Evolutionary conservation across 2,797 vertebrate species (phyloP).

Genomic region (Momotus momota): DNA sequence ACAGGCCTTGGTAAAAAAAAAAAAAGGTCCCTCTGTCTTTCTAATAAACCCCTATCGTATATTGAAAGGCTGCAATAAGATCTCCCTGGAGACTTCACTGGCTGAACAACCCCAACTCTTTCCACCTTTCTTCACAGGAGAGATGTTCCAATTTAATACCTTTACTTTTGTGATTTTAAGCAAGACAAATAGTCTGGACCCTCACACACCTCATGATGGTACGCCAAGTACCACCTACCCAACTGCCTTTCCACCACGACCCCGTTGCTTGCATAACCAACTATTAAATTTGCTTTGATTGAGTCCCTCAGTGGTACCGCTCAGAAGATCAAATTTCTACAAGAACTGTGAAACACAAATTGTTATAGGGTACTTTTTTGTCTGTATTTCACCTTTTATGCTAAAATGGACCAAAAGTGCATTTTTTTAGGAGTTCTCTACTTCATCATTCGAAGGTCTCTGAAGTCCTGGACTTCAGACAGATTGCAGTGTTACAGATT

Average conservation of each 20-base stretch:
- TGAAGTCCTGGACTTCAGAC: not conserved
- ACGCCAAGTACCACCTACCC: not conserved
- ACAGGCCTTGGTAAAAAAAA: not conserved
- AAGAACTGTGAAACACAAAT: not conserved
- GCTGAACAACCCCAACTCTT: not conserved
- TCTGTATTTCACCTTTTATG: not conserved
- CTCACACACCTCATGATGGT: not conserved
- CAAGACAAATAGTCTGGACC: not conserved
- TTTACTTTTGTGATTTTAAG: not conserved
- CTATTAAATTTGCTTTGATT: not conserved
- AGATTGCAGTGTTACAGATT: not conserved
- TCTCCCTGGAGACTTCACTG: not conserved
- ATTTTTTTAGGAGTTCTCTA: not conserved
- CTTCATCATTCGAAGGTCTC: rapidly evolving
- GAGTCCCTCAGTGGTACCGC: not conserved
- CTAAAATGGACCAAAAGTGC: not conserved
- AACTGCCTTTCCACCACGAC: not conserved
- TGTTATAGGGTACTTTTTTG: not conserved
- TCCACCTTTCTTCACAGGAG: not conserved
- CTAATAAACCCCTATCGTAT: not conserved
- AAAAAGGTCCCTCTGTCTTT: not conserved
- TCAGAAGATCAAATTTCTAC: not conserved
- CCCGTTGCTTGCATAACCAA: not conserved
- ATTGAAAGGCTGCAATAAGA: not conserved
- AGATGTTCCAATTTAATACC: not conserved